Percentiles rank a stretch among this genome's conserved stretches.
These are phyloP conservation scores for Equus przewalskii DNA, from an alignment of 2,113 vertebrate genomes.

Conservation along the genomic window DNA sequence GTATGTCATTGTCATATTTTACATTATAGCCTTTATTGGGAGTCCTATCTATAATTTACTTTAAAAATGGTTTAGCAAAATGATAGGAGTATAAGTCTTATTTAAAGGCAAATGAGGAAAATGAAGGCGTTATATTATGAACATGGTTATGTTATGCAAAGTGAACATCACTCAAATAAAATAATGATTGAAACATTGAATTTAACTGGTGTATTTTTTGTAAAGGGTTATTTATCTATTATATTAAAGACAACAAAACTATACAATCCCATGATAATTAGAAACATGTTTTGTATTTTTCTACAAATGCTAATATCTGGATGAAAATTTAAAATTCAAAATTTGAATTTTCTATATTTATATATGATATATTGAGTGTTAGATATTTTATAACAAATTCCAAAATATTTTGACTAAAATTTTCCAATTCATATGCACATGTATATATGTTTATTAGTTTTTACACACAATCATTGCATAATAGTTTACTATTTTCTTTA, in stretches of 20 bases:
- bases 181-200: not conserved
- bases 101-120: not conserved
- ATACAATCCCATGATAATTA: not conserved
- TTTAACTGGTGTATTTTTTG: not conserved
- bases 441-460: not conserved
- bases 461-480: not conserved
- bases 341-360: not conserved
- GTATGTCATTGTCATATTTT: not conserved
- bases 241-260: not conserved
- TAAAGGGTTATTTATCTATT: not conserved
- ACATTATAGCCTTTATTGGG: not conserved
- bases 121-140: not conserved
- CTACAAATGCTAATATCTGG: not conserved
- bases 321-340: not conserved
- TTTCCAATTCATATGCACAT: not conserved
- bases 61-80: not conserved
- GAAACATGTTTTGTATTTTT: not conserved
- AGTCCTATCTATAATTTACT: not conserved
- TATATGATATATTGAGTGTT: not conserved
- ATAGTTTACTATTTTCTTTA: not conserved
- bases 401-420: not conserved
- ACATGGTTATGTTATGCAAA: not conserved
- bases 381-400: not conserved
- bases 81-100: not conserved
- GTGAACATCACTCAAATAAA: not conserved